Evolutionary conservation across 2,797 vertebrate species (phyloP).

Genomic region (Pempheris klunzingeri): DNA sequence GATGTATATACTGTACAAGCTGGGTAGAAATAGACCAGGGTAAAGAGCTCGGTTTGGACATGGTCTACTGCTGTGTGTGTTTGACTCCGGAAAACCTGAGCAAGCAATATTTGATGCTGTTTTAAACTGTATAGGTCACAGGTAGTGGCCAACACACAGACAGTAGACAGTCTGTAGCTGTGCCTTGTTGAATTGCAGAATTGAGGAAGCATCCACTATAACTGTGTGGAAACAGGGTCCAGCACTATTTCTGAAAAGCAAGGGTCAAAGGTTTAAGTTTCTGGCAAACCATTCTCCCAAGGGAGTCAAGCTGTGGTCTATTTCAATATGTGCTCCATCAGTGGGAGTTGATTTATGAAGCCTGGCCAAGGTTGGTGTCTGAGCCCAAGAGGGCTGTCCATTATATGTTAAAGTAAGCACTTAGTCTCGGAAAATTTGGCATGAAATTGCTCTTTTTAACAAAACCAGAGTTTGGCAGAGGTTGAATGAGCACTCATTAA

Average conservation of each 20-base stretch:
- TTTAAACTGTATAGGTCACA: not conserved
- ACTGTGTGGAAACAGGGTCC: not conserved
- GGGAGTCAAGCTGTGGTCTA: not conserved
- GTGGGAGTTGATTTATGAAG: not conserved
- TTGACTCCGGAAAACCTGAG: not conserved
- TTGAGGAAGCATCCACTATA: no score
- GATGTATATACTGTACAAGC: not conserved
- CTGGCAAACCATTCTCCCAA: not conserved
- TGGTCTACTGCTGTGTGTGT: not conserved
- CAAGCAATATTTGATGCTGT: not conserved
- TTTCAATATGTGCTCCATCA: not conserved
- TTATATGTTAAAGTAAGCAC: not conserved
- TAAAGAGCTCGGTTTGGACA: not conserved
- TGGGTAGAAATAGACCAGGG: not conserved
- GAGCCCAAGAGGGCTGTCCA: not conserved
- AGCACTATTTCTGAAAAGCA: not conserved
- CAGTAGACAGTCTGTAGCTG: not conserved
- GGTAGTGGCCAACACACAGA: not conserved
- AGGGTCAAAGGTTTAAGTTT: not conserved
- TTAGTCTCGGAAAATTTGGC: no score
- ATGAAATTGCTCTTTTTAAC: not conserved
- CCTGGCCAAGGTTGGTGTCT: not conserved
- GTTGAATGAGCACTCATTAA: not conserved
- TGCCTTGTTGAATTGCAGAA: no score
- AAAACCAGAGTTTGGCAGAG: not conserved